Evolutionary conservation across 2,113 vertebrate genomes (phyloP).

Genomic region (Poecile atricapillus): DNA sequence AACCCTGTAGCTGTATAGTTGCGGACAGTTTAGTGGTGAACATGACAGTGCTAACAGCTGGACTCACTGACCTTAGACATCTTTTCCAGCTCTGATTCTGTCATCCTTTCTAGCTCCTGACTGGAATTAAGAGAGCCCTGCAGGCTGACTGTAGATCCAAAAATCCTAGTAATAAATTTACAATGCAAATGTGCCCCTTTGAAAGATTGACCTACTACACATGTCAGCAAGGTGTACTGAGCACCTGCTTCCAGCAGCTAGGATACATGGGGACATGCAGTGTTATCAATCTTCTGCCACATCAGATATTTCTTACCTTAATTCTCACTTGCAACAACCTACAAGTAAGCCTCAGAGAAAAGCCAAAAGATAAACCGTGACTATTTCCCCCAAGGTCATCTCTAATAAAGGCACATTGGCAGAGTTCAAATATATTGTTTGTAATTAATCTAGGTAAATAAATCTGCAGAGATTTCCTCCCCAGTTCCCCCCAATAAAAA

Average conservation of each 20-base stretch:
- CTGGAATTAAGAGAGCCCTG: not conserved
- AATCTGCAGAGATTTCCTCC: not conserved
- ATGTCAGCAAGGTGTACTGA: not conserved
- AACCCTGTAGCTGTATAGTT: too few species aligned
- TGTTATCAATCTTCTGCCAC: not conserved
- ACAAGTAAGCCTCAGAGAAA: not conserved
- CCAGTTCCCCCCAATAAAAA: fast-evolving
- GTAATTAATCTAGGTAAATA: not conserved
- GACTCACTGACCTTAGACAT: not conserved
- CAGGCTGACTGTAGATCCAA: not conserved
- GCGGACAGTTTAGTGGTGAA: not conserved
- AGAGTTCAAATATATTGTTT: not conserved
- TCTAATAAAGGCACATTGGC: not conserved
- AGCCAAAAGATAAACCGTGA: not conserved
- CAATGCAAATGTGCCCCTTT: not conserved
- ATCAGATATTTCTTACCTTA: not conserved
- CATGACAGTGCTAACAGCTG: not conserved
- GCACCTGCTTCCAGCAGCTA: not conserved
- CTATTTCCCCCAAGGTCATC: not conserved
- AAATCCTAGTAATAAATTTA: not conserved
- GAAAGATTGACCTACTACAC: fast-evolving
- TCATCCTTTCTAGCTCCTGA: not conserved
- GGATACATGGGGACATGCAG: not conserved
- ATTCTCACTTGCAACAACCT: not conserved
- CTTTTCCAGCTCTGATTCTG: not conserved